These are phyloP conservation scores for Eleutherodactylus coqui DNA, from an alignment of 2,797 vertebrate genomes.

Conservation along the genomic window DNA sequence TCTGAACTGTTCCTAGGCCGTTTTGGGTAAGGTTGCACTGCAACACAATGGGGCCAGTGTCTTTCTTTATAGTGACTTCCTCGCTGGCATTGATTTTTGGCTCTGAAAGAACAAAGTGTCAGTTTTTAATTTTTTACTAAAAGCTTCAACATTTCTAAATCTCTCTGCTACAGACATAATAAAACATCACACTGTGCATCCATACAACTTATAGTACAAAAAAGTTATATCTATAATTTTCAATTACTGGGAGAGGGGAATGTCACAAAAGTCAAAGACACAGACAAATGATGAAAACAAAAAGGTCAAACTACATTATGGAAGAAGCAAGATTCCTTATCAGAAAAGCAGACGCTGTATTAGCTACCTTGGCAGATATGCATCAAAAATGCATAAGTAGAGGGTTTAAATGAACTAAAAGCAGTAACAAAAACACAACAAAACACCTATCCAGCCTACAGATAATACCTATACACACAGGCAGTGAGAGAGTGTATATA, in stretches of 20 bases:
- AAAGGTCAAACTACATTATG: slow-evolving; percentile 15
- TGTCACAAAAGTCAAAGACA: slow-evolving; percentile 25
- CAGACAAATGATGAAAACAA: slow-evolving; percentile 40
- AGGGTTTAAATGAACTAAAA: not conserved
- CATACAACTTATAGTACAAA: not conserved
- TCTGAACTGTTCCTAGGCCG: slow-evolving; percentile 70
- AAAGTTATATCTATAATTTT: not conserved
- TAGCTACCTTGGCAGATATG: not conserved
- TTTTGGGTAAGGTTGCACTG: slow-evolving; percentile 92
- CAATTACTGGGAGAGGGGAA: not conserved
- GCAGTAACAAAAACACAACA: not conserved
- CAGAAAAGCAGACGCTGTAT: not conserved
- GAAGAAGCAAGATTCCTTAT: not conserved
- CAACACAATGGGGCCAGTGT: slow-evolving; percentile 76
- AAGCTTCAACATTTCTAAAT: not conserved
- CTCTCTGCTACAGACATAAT: not conserved
- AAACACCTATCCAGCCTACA: not conserved
- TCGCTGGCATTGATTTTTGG: slow-evolving; percentile 91
- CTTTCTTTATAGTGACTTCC: slow-evolving; percentile 79
- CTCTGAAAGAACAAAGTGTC: slow-evolving; percentile 83
- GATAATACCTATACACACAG: slow-evolving; percentile 8
- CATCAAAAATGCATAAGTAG: not conserved
- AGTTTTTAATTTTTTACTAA: not conserved
- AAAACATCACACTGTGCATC: not conserved
- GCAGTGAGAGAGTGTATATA: not conserved